phyloP scores from a whole-genome alignment of 2,113 vertebrate species.

The Tautogolabrus adspersus region DNA sequence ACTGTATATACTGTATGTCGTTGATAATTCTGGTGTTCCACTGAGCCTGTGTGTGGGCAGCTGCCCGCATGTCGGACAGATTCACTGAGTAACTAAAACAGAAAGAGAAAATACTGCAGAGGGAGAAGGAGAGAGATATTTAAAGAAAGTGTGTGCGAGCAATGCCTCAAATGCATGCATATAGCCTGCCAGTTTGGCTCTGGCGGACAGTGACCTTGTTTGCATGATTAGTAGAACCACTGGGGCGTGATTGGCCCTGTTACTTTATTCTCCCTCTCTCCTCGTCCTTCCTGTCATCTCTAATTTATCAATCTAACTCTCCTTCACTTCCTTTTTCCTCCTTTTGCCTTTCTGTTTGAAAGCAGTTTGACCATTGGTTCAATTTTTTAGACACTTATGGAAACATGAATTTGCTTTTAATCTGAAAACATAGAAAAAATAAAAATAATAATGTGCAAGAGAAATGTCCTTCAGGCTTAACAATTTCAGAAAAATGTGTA shows the following conservation, averaged over 20 bases:
- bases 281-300: conserved; percentile 72
- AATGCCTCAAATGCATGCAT: conserved; percentile 56
- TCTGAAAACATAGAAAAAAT: too few species aligned
- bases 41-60: conserved; percentile 34
- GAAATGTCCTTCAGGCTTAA: neutral
- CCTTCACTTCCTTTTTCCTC: conserved; percentile 38
- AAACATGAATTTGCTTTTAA: neutral
- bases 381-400: conserved; percentile 22
- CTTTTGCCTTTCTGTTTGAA: conserved; percentile 46
- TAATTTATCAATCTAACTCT: conserved; percentile 72
- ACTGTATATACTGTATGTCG: conserved; percentile 5
- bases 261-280: conserved; percentile 69
- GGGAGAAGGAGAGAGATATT: neutral
- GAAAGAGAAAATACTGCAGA: conserved; percentile 51
- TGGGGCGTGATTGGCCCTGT: conserved; percentile 76
- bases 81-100: conserved; percentile 54
- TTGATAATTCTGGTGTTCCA: conserved; percentile 14
- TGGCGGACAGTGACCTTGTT: conserved; percentile 80
- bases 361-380: conserved; percentile 12
- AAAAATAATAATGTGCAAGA: neutral
- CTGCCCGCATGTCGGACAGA: conserved; percentile 40
- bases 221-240: conserved; percentile 81
- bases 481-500: neutral
- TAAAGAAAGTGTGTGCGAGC: conserved; percentile 10
- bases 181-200: conserved; percentile 75